Base-by-base conservation (phyloP, 2,888 invertebrate species). In the Agrochola lota region DNA sequence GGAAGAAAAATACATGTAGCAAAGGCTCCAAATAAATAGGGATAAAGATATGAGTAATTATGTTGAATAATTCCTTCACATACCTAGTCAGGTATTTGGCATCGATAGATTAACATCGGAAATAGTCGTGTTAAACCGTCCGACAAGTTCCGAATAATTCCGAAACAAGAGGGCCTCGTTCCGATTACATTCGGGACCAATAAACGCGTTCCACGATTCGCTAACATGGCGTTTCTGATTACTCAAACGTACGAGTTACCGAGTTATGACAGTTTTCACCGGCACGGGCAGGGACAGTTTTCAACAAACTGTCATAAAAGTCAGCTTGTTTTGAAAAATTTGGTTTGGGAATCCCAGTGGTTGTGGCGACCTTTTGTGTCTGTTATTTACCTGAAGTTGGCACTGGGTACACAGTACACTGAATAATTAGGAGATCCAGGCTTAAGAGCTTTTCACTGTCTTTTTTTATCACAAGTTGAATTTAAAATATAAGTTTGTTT, bases 161-260 rank as follows among this genome's bases (percentile, higher is more conserved):
- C 43, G 64, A 68, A 59, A 81, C 81, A 52, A 30, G 46, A 20
- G n/a, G 12, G 30, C 63, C 59, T 68, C 20, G 52, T 57, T 66
- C 62, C 46, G 60, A 69, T 74, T 74, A 46, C 66, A 43, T n/a
- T 4, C 57, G 76, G 74, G 78, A 72, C 67, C 3, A 57, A 74
- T 83, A 60, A 69, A 77, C 40, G 49, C 68, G 64, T 67, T 70
- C 59, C 74, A 67, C 30, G 68, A 77, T 77, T 80, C 75, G 11
- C 64, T 46, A 40, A 80, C 77, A 71, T 57, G n/a, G 68, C 68
- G 74, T 59, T 64, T 26, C 63, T 79, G 80, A 86, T 87, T 85
- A 86, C 74, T 73, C 59, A 82, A 72, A 63, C 62, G 71, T 63
- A 35, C 43, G 20, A 62, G 69, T 69, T 52, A 40, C 76, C 43